Percentiles rank a stretch among this genome's conserved stretches.
phyloP scores from a whole-genome alignment of 2,888 invertebrate genomes.

The Cenopis cana region DNA sequence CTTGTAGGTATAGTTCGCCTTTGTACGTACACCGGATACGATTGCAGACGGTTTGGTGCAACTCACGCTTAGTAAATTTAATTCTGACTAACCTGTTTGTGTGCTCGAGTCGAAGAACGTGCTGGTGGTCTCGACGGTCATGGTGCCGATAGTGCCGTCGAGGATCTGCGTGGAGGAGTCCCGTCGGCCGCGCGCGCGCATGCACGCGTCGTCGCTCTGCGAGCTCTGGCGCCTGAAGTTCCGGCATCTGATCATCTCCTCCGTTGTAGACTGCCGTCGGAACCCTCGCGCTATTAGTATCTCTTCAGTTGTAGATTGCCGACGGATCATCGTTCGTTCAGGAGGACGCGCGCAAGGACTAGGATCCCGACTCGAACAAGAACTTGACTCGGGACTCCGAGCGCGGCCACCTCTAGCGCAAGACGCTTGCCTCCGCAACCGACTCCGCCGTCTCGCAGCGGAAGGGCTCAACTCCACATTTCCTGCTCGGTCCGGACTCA shows the following conservation, averaged over 20 bases:
- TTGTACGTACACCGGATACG: too few relatives aligned
- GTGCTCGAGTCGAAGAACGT: slow-evolving; percentile 97
- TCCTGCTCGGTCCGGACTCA: slow-evolving; percentile 92
- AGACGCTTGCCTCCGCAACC: slow-evolving; percentile 92
- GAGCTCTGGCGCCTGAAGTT: slow-evolving; percentile 96
- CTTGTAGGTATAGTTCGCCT: too few relatives aligned
- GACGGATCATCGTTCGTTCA: slow-evolving; percentile 90
- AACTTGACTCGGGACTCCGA: slow-evolving; percentile 89
- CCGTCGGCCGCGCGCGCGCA: slow-evolving; percentile 88
- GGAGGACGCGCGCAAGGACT: slow-evolving; percentile 89
- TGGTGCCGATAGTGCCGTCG: slow-evolving; percentile 95
- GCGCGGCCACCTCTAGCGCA: slow-evolving; percentile 86
- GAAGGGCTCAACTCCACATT: slow-evolving; percentile 92
- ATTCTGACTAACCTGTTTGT: slow-evolving; percentile 91
- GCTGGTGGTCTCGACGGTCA: slow-evolving; percentile 97
- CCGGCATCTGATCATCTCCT: slow-evolving; percentile 96
- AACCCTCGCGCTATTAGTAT: slow-evolving; percentile 96
- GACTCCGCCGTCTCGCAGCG: slow-evolving; percentile 87
- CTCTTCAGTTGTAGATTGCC: slow-evolving; percentile 96
- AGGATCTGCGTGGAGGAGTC: slow-evolving; percentile 96
- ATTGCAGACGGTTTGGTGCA: too few relatives aligned
- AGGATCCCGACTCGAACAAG: slow-evolving; percentile 93
- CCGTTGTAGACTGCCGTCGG: slow-evolving; percentile 95
- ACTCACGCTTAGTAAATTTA: neutral
- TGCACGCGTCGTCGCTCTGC: slow-evolving; percentile 92